Conservation (phyloP, 2,888 invertebrate genomes). For the Dicyrtomina minuta region DNA sequence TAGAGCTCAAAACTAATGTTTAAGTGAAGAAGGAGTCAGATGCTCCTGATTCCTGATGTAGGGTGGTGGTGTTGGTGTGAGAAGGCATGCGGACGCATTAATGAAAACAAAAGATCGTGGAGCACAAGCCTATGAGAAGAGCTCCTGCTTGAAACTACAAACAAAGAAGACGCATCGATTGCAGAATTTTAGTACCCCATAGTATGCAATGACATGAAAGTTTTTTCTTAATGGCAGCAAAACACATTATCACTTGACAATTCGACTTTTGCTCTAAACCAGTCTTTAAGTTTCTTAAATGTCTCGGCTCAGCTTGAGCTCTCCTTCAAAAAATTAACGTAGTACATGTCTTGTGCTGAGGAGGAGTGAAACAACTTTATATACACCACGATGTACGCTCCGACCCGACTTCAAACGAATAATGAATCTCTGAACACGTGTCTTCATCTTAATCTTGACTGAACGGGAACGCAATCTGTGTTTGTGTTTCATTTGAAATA, state of each 20-base stretch:
- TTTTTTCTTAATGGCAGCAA: conserved; percentile 15
- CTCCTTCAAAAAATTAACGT: background rate
- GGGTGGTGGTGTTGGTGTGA: background rate
- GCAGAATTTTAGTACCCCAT: conserved; percentile 17
- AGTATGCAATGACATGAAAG: conserved; percentile 25
- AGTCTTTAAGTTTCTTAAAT: background rate
- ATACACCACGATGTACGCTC: background rate
- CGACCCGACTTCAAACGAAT: no score
- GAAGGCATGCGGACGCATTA: conserved; percentile 27
- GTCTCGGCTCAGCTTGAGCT: conserved; percentile 7
- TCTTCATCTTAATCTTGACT: no score
- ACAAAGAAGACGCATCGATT: conserved; percentile 23
- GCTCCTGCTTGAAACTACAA: conserved; percentile 12
- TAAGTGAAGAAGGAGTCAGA: no score
- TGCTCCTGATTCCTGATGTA: background rate
- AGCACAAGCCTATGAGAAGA: conserved; percentile 1
- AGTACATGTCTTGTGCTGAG: background rate
- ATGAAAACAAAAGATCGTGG: conserved; percentile 21
- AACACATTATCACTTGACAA: conserved; percentile 25
- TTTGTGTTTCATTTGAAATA: no score
- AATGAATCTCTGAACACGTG: no score
- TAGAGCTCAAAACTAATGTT: no score
- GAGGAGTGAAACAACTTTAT: background rate
- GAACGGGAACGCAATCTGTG: no score
- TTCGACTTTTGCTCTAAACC: conserved; percentile 18